Conservation (phyloP, 2,797 vertebrate species). For the Potorous gilbertii region DNA sequence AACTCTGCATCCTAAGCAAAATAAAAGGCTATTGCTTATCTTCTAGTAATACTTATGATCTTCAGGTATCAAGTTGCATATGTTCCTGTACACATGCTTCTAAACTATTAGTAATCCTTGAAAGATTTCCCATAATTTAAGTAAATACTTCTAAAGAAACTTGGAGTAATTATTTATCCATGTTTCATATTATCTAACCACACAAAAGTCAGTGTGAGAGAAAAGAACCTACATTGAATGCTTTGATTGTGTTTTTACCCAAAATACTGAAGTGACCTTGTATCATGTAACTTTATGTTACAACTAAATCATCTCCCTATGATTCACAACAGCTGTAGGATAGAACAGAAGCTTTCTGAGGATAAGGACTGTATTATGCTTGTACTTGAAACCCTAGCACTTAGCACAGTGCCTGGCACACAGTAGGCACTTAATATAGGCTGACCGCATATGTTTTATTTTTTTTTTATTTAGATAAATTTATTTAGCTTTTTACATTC, state of each 20-base stretch:
- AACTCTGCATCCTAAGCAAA: not conserved
- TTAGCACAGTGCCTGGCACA: not conserved
- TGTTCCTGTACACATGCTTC: not conserved
- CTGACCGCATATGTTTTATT: no score
- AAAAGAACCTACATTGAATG: not conserved
- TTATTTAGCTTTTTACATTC: no score
- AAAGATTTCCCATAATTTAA: not conserved
- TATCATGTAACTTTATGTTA: not conserved
- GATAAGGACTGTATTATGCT: not conserved
- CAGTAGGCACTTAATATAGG: not conserved
- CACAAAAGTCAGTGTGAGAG: not conserved
- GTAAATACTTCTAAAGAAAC: not conserved
- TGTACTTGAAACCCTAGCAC: not conserved
- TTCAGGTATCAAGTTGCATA: not conserved
- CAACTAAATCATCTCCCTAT: not conserved
- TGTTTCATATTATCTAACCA: not conserved
- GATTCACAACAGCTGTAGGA: not conserved
- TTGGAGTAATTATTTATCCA: not conserved
- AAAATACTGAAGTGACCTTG: not conserved
- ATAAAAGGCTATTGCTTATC: not conserved
- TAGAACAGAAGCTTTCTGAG: not conserved
- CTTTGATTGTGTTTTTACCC: not conserved
- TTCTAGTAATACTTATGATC: not conserved
- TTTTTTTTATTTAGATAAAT: no score
- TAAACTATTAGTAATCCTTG: not conserved